A percentile compares a stretch with the other conserved stretches of the same genome.
phyloP scores from a whole-genome alignment of 2,888 invertebrate genomes.

The Dysmachus trigonus region DNA sequence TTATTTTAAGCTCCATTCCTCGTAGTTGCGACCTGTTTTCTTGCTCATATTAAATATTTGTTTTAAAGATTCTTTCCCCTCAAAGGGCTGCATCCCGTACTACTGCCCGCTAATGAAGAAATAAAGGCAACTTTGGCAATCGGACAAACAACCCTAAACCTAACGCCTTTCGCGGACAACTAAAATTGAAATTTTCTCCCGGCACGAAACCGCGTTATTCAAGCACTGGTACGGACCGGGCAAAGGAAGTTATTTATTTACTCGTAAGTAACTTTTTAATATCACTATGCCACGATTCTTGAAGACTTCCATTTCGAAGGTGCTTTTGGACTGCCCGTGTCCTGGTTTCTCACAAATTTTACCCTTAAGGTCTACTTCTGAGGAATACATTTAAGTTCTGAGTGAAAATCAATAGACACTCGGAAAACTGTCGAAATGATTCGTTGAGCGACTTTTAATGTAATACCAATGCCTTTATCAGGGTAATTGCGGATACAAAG shows the following conservation, averaged over 20 bases:
- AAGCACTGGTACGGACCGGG: background rate
- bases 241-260: slow-evolving; percentile 24
- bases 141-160: background rate
- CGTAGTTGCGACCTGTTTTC: background rate
- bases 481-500: background rate
- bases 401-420: background rate
- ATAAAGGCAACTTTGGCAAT: background rate
- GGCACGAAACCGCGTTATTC: background rate
- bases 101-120: background rate
- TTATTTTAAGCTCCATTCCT: slow-evolving; percentile 42
- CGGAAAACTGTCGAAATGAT: background rate
- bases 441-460: background rate
- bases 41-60: background rate
- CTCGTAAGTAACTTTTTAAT: slow-evolving; percentile 16
- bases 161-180: background rate
- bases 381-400: background rate
- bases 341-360: background rate
- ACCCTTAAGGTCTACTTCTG: background rate
- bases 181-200: background rate
- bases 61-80: background rate
- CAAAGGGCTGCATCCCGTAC: background rate
- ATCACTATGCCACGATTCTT: background rate
- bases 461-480: background rate
- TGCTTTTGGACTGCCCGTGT: background rate
- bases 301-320: background rate